phyloP scores from a whole-genome alignment of 1,140 invertebrate species.

The Bathynomus jamesi region DNA sequence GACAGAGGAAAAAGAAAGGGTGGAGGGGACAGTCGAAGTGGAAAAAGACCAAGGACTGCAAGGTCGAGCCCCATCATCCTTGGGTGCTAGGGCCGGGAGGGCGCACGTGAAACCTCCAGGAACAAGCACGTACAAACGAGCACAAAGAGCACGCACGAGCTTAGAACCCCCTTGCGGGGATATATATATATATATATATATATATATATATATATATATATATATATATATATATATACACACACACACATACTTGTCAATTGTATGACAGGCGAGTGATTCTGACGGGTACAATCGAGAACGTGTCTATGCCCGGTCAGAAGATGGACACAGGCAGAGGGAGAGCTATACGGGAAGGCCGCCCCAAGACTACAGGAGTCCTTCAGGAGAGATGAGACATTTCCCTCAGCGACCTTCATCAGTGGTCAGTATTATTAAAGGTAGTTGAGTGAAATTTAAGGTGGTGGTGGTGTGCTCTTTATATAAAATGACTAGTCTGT shows the following conservation, averaged over 20 bases:
- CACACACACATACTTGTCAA: constrained; percentile 1
- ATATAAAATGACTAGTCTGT: too few species aligned
- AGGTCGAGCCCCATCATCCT: too few species aligned
- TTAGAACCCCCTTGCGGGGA: too few species aligned
- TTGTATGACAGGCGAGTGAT: not conserved
- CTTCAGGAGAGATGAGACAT: not conserved
- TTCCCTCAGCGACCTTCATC: not conserved
- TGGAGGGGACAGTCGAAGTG: too few species aligned
- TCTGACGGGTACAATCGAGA: not conserved
- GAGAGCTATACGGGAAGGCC: not conserved
- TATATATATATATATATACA: constrained; percentile 10
- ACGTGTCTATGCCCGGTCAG: not conserved
- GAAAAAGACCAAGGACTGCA: too few species aligned
- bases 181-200: constrained; percentile 14
- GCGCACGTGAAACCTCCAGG: too few species aligned
- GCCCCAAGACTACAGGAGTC: not conserved
- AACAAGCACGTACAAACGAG: too few species aligned
- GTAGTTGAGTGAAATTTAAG: not conserved
- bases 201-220: constrained; percentile 11
- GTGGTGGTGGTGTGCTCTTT: too few species aligned
- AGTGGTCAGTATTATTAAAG: not conserved
- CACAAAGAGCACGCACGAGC: too few species aligned
- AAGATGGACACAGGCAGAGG: not conserved
- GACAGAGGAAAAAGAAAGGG: too few species aligned
- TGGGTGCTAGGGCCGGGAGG: too few species aligned